Percentiles rank a stretch among this genome's conserved stretches.
Evolutionary conservation across 2,113 vertebrate genomes (phyloP).

Genomic region (Bos taurus): ARS-UCD2.0 NC_037344.1:56924001-56924500

Average conservation of each 20-base stretch:
- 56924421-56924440: not conserved
- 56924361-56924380: not conserved
- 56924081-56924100: not conserved
- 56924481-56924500: not conserved
- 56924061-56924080: too few species aligned
- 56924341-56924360: constrained; percentile 7
- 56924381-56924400: not conserved
- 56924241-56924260: not conserved
- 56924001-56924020: too few species aligned
- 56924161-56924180: not conserved
- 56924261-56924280: not conserved
- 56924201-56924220: constrained; percentile 20
- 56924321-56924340: not conserved
- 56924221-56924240: constrained; percentile 25
- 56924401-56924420: constrained; percentile 12
- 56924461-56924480: not conserved
- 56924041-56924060: too few species aligned
- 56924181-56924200: not conserved
- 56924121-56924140: not conserved
- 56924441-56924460: not conserved
- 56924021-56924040: too few species aligned
- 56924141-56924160: constrained; percentile 6
- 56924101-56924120: not conserved
- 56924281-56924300: not conserved
- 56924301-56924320: constrained; percentile 4